Conservation (phyloP, 2,113 vertebrate genomes). For the Mirounga angustirostris region DNA sequence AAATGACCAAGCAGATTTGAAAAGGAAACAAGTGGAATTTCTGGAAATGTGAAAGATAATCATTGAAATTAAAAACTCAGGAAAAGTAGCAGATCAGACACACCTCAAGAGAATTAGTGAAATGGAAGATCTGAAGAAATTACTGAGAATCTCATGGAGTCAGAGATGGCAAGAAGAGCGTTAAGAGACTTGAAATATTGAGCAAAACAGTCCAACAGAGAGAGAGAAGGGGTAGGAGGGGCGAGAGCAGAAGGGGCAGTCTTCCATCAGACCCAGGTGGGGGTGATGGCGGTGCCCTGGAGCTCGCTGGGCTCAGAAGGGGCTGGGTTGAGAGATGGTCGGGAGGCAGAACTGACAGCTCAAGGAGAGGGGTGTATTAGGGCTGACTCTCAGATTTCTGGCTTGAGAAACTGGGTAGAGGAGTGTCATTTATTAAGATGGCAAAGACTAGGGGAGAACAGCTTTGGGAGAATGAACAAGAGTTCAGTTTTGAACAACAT, state of each 20-base stretch:
- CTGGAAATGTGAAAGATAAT: conserved; percentile 7
- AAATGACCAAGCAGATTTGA: not conserved
- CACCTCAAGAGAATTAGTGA: not conserved
- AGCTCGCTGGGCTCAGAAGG: not conserved
- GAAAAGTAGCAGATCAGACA: not conserved
- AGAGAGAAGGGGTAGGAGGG: not conserved
- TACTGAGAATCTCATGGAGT: not conserved
- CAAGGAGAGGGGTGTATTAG: not conserved
- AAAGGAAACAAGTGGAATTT: conserved; percentile 44
- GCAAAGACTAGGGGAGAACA: not conserved
- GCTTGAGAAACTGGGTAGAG: not conserved
- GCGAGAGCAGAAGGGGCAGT: not conserved
- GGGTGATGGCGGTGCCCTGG: not conserved
- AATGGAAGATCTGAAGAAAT: conserved; percentile 7
- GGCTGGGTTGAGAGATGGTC: not conserved
- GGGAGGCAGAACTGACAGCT: not conserved
- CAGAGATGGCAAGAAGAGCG: not conserved
- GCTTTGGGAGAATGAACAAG: not conserved
- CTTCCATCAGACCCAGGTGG: not conserved
- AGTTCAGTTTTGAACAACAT: not conserved
- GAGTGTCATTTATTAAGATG: not conserved
- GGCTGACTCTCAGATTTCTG: not conserved
- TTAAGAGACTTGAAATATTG: not conserved
- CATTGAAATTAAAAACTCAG: conserved; percentile 9
- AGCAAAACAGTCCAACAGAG: not conserved